Percentiles rank a stretch among this genome's conserved stretches.
phyloP scores from a whole-genome alignment of 2,888 invertebrate species.

The Celastrina argiolus region DNA sequence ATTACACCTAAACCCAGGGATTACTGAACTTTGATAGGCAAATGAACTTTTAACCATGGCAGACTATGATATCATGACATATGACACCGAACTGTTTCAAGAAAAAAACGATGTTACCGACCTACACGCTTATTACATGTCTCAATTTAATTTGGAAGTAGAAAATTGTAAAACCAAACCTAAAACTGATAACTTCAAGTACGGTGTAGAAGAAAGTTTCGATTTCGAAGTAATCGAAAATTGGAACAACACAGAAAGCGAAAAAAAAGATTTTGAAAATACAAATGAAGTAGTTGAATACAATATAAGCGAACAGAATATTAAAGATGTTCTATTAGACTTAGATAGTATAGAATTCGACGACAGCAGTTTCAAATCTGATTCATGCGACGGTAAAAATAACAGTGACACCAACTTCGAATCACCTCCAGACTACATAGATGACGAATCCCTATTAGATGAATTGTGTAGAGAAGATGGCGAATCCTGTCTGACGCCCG shows the following conservation, averaged over 20 bases:
- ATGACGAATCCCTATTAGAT: constrained; percentile 69
- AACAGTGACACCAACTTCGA: constrained; percentile 44
- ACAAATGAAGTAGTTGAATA: constrained; percentile 62
- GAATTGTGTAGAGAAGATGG: constrained; percentile 69
- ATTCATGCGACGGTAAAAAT: constrained; percentile 41
- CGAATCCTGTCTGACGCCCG: constrained; percentile 59
- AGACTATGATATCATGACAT: constrained; percentile 64
- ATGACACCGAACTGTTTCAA: constrained; percentile 60
- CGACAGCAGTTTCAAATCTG: constrained; percentile 50
- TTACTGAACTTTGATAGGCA: constrained; percentile 67
- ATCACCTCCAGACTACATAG: constrained; percentile 63
- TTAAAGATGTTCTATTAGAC: constrained; percentile 68
- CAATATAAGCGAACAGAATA: constrained; percentile 64
- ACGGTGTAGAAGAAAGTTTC: constrained; percentile 64
- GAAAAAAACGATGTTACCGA: constrained; percentile 62
- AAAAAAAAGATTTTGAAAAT: constrained; percentile 54
- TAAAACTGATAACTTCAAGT: constrained; percentile 58
- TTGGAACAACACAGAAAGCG: constrained; percentile 45
- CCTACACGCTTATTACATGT: constrained; percentile 72
- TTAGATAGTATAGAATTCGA: constrained; percentile 66
- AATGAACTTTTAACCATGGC: constrained; percentile 69
- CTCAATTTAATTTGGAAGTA: constrained; percentile 70
- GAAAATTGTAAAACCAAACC: constrained; percentile 60
- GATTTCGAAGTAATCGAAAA: constrained; percentile 63
- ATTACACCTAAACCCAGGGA: constrained; percentile 55